Evolutionary conservation across 2,888 invertebrate genomes (phyloP), one percentile per base, ranked within the genome.

Genomic region (Catocala fraxini): DNA sequence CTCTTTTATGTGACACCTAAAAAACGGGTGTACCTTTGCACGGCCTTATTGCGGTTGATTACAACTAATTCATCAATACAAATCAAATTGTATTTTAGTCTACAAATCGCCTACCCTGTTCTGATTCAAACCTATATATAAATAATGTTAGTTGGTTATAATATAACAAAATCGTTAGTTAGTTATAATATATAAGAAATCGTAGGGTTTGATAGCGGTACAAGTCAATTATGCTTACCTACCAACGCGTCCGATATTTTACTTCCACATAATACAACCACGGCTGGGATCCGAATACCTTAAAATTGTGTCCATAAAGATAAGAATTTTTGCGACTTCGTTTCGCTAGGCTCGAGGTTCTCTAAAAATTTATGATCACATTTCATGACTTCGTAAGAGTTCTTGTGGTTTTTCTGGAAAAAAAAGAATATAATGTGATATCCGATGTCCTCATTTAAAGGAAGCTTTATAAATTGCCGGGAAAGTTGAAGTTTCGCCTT

Each of bases 251-350:
- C 70, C 71, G 73, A 73, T 70, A 68, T 73, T 81, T 71, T 73
- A 74, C 75, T 81, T 67, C 71, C 69, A 71, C 74, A 79, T 80
- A 79, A 79, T 75, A 75, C 63, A 71, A 75, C 74, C 75, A 70
- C 76, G 68, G 67, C 59, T 68, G 67, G 77, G 75, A 83, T 83
- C 83, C 76, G 84, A 83, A 86, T 83, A 85, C 87, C 86, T 85
- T 86, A 84, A 87, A 88, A 86, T 85, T 81, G 83, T 82, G 83
- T 81, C 80, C 81, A 83, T 89, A 87, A 88, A 89, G 88, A 88
- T 88, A 88, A 88, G 85, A 86, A 81, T 85, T 85, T 83, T 87
- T 86, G 83, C 75, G 85, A 86, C 83, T 85, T 83, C 82, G 82
- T 82, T 84, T 82, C 74, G 79, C 74, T 80, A 81, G 80, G 80